Conservation (phyloP, 2,797 vertebrate genomes). For the Argentina silus region DNA sequence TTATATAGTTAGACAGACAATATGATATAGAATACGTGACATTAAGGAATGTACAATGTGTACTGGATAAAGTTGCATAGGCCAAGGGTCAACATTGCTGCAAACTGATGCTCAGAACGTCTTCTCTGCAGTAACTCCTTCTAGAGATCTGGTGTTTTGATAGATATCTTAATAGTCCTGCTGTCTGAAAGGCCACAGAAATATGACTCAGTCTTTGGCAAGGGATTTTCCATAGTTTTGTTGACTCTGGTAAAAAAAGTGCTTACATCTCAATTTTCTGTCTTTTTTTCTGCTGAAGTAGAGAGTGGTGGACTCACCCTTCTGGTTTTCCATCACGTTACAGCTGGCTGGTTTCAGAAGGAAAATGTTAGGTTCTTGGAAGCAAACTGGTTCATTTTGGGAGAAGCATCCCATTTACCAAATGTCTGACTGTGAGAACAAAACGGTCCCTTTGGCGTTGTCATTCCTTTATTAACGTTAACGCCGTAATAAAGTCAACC, state of each 20-base stretch:
- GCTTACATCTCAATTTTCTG: constrained; percentile 6
- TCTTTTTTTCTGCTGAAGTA: constrained; percentile 9
- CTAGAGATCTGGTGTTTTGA: background rate
- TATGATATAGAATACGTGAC: too few species aligned
- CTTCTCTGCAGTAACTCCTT: background rate
- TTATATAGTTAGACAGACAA: too few species aligned
- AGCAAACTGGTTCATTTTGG: constrained; percentile 43
- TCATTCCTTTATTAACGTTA: constrained; percentile 26
- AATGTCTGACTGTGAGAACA: constrained; percentile 34
- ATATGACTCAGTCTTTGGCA: constrained; percentile 27
- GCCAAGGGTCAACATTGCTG: too few species aligned
- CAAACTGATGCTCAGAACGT: background rate
- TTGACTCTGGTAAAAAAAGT: constrained; percentile 37
- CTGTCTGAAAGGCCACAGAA: constrained; percentile 13
- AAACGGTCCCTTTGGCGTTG: constrained; percentile 49
- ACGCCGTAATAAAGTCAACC: constrained; percentile 27
- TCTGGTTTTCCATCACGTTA: constrained; percentile 53
- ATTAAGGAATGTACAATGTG: too few species aligned
- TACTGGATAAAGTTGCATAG: too few species aligned
- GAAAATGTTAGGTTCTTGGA: constrained; percentile 64
- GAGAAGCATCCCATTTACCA: constrained; percentile 40
- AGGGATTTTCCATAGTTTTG: constrained; percentile 30
- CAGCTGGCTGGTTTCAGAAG: constrained; percentile 53
- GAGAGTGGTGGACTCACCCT: constrained; percentile 22
- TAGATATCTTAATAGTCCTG: background rate